Percentiles rank a stretch among this genome's conserved stretches.
These are phyloP conservation scores for Melanotaenia trifasciata DNA, from an alignment of 2,797 vertebrate species.

Conservation along the genomic window DNA sequence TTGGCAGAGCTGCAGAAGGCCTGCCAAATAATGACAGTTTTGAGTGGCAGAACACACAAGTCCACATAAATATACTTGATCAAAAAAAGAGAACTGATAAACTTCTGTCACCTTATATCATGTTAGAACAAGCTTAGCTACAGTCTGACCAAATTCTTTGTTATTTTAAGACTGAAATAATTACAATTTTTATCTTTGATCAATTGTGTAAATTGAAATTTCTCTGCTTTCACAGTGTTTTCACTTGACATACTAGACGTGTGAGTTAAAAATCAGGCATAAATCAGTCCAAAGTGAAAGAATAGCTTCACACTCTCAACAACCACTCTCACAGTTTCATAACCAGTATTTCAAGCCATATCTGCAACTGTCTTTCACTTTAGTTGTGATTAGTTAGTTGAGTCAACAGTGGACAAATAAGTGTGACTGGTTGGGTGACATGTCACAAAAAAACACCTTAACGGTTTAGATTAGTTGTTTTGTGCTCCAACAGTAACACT, in stretches of 20 bases:
- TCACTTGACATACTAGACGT: neutral
- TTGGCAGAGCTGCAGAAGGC: neutral
- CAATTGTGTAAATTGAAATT: neutral
- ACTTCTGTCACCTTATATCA: neutral
- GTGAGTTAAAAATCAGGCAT: neutral
- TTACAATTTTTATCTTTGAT: neutral
- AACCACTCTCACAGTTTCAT: slow-evolving; percentile 35
- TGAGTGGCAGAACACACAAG: neutral
- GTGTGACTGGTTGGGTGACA: slow-evolving; percentile 59
- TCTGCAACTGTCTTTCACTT: slow-evolving; percentile 18
- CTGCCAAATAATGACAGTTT: neutral
- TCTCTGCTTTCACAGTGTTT: neutral
- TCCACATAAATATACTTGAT: neutral
- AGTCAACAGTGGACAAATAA: slow-evolving; percentile 27
- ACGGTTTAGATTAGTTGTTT: slow-evolving; percentile 18
- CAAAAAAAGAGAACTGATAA: neutral
- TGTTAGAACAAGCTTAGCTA: neutral
- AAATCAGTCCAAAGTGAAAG: neutral
- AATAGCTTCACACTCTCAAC: slow-evolving; percentile 14
- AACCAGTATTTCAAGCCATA: slow-evolving; percentile 68
- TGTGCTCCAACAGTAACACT: neutral
- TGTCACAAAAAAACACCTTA: slow-evolving; percentile 10
- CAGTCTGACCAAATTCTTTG: neutral
- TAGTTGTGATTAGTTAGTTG: slow-evolving; percentile 13
- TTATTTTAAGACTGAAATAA: neutral